A percentile compares a stretch with the other conserved stretches of the same genome.
These are phyloP conservation scores for Entomobrya proxima DNA, from an alignment of 2,888 invertebrate species.

Conservation along the genomic window DNA sequence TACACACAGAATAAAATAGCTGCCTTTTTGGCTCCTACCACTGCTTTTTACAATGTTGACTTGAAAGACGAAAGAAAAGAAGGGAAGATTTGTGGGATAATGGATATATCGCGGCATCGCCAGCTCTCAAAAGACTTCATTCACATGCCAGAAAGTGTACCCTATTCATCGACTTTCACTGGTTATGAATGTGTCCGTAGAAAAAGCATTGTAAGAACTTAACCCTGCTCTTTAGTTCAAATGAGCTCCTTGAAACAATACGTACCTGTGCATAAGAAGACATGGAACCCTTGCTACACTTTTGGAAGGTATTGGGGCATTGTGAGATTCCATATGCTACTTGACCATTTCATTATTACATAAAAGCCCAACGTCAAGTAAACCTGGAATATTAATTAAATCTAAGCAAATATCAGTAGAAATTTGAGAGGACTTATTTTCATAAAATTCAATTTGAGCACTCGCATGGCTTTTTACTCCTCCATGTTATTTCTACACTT, in stretches of 20 bases:
- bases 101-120: slow-evolving; percentile 26
- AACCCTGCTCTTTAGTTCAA: not conserved
- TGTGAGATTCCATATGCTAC: not conserved
- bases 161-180: slow-evolving; percentile 43
- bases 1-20: slow-evolving; percentile 25
- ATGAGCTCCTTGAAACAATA: slow-evolving; percentile 35
- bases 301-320: slow-evolving; percentile 30
- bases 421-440: slow-evolving; percentile 1
- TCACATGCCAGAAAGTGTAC: slow-evolving; percentile 33
- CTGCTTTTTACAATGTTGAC: slow-evolving; percentile 1
- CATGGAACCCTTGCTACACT: not conserved
- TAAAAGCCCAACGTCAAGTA: not conserved
- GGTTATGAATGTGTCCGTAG: slow-evolving; percentile 14
- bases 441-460: not conserved
- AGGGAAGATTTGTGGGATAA: slow-evolving; percentile 31
- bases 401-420: not conserved
- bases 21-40: not conserved
- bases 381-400: slow-evolving; percentile 1
- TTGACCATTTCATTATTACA: not conserved
- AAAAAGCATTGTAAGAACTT: not conserved
- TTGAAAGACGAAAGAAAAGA: slow-evolving; percentile 23
- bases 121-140: slow-evolving; percentile 48
- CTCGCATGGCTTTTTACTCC: not conserved
- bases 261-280: not conserved
- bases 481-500: no score